phyloP scores from a whole-genome alignment of 2,888 invertebrate genomes.

The Acleris literana region DNA sequence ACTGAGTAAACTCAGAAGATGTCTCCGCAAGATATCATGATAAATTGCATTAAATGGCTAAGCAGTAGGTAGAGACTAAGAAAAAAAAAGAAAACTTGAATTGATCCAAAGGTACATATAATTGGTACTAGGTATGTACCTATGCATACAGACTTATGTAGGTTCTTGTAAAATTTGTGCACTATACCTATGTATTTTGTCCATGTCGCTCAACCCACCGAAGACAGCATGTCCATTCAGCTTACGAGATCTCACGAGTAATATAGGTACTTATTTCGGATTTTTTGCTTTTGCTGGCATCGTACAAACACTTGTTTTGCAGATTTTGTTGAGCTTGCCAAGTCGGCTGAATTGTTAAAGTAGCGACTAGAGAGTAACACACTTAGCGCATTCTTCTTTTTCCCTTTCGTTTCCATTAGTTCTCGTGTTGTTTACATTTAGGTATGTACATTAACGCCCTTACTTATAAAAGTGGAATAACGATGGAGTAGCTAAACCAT shows the following conservation, averaged over 20 bases:
- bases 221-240: no score
- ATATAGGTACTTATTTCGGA: not conserved
- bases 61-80: no score
- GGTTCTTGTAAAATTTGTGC: no score
- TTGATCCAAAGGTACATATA: not conserved
- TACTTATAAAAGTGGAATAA: no score
- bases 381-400: slow-evolving; percentile 15
- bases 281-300: not conserved
- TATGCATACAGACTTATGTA: no score
- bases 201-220: no score
- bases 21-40: slow-evolving; percentile 30
- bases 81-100: not conserved
- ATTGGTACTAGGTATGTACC: not conserved
- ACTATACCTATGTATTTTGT: no score
- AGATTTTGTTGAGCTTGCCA: slow-evolving; percentile 31
- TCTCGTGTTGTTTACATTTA: not conserved
- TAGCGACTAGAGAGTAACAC: slow-evolving; percentile 29
- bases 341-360: slow-evolving; percentile 28
- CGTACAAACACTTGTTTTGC: not conserved
- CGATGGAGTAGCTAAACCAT: no score
- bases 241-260: no score
- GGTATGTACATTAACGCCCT: not conserved
- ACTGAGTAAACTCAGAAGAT: slow-evolving; percentile 26
- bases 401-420: slow-evolving; percentile 24
- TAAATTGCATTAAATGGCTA: slow-evolving; percentile 15